Evolutionary conservation across 2,888 invertebrate species (phyloP).

Genomic region (Ditula angustiorana): DNA sequence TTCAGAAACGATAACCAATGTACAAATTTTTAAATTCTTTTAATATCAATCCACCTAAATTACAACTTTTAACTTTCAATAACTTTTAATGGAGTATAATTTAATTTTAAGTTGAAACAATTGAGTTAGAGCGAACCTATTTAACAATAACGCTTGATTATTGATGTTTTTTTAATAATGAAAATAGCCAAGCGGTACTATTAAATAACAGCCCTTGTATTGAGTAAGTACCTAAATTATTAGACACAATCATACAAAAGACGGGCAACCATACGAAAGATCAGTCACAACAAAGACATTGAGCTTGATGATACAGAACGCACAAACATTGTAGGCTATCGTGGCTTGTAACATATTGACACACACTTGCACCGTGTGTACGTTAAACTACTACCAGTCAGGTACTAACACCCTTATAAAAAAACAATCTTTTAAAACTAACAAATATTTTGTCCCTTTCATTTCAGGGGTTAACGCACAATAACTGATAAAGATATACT

Average conservation of each 20-base stretch:
- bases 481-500: too few relatives aligned
- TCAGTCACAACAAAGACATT: conserved; percentile 63
- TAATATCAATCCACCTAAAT: conserved; percentile 31
- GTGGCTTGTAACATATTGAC: background rate
- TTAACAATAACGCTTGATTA: conserved; percentile 10
- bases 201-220: conserved; percentile 7
- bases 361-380: too few relatives aligned
- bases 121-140: background rate
- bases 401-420: too few relatives aligned
- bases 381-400: too few relatives aligned
- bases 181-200: conserved; percentile 11
- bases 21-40: conserved; percentile 51
- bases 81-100: conserved; percentile 12
- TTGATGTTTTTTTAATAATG: background rate
- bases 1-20: conserved; percentile 59
- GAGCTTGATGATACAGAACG: conserved; percentile 62
- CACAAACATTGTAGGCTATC: background rate
- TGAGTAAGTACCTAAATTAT: conserved; percentile 11
- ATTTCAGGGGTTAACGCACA: too few relatives aligned
- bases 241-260: conserved; percentile 52
- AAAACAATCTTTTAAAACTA: too few relatives aligned
- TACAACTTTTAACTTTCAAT: conserved; percentile 22
- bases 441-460: too few relatives aligned
- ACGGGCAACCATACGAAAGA: conserved; percentile 50
- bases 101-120: conserved; percentile 11